These are phyloP conservation scores for Apis florea DNA, from an alignment of 1,140 invertebrate species.

Conservation along the genomic window DNA sequence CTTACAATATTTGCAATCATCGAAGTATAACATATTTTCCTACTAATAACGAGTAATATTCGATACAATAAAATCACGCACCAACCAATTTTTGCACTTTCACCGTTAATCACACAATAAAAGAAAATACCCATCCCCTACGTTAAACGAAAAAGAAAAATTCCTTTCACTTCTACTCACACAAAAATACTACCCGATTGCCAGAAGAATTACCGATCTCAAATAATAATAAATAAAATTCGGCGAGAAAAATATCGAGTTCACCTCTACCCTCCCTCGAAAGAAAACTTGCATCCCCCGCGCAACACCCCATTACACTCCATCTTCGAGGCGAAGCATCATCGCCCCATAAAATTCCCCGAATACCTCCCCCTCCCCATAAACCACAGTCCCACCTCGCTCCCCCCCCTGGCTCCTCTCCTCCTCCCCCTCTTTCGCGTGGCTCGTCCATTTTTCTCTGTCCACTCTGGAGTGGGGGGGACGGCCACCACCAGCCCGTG, in stretches of 20 bases:
- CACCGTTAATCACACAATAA: too few relatives aligned
- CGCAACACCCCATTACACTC: too few relatives aligned
- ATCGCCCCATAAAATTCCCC: constrained; percentile 13
- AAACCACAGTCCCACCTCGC: not conserved
- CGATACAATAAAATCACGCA: too few relatives aligned
- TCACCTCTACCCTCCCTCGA: not conserved
- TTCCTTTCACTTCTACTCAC: too few relatives aligned
- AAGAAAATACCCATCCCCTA: too few relatives aligned
- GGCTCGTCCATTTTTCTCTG: constrained; percentile 59
- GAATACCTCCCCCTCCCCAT: not conserved
- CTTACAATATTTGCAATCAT: not conserved
- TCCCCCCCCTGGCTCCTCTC: not conserved
- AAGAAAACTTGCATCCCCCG: not conserved
- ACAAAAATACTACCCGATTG: too few relatives aligned
- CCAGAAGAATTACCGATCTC: too few relatives aligned
- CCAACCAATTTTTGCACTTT: too few relatives aligned
- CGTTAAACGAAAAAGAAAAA: too few relatives aligned
- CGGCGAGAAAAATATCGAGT: too few relatives aligned
- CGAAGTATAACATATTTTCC: not conserved
- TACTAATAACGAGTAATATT: too few relatives aligned
- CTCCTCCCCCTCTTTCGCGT: constrained; percentile 10
- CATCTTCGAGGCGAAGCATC: not conserved
- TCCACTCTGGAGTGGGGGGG: not conserved
- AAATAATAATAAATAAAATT: too few relatives aligned
- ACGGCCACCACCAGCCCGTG: constrained; percentile 2